A percentile compares a stretch with the other conserved stretches of the same genome.
These are phyloP conservation scores for Arothron firmamentum DNA, from an alignment of 2,113 vertebrate genomes.

Conservation along the genomic window DNA sequence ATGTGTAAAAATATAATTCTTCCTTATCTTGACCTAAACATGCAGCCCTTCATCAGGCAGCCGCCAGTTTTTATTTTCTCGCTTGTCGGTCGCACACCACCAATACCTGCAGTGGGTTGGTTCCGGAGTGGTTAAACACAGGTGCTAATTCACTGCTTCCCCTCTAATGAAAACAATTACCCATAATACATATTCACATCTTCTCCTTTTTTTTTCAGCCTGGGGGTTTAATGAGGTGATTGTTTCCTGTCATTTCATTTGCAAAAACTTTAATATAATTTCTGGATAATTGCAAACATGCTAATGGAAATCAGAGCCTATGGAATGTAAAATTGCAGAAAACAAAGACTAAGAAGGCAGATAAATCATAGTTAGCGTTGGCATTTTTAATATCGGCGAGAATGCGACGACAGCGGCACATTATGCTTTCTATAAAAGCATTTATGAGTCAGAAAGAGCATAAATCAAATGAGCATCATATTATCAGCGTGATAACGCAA, in stretches of 20 bases:
- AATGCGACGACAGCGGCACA: conserved; percentile 29
- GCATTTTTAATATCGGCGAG: conserved; percentile 26
- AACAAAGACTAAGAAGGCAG: conserved; percentile 43
- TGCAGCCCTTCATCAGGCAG: conserved; percentile 52
- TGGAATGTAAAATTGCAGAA: conserved; percentile 56
- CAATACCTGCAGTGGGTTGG: conserved; percentile 57
- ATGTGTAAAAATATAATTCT: conserved; percentile 66
- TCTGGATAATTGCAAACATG: conserved; percentile 62
- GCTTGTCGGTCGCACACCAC: conserved; percentile 52
- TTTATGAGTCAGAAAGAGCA: conserved; percentile 13
- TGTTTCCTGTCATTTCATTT: conserved; percentile 62
- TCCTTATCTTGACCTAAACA: conserved; percentile 64
- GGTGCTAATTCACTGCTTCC: conserved; percentile 45
- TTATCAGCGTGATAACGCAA: conserved; percentile 19
- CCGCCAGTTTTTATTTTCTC: conserved; percentile 69
- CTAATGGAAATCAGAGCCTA: conserved; percentile 58
- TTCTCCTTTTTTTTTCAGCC: conserved; percentile 38
- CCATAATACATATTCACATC: conserved; percentile 41
- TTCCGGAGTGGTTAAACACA: conserved; percentile 56
- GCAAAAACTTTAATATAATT: conserved; percentile 64
- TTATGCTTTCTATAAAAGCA: conserved; percentile 16
- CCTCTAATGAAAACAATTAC: conserved; percentile 43
- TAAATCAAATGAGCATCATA: conserved; percentile 29
- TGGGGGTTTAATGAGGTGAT: conserved; percentile 51
- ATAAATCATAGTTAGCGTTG: conserved; percentile 37